Evolutionary conservation across 2,113 vertebrate species (phyloP), one percentile per base, ranked within the genome.

Genomic region (Mionectes macconnelli): DNA sequence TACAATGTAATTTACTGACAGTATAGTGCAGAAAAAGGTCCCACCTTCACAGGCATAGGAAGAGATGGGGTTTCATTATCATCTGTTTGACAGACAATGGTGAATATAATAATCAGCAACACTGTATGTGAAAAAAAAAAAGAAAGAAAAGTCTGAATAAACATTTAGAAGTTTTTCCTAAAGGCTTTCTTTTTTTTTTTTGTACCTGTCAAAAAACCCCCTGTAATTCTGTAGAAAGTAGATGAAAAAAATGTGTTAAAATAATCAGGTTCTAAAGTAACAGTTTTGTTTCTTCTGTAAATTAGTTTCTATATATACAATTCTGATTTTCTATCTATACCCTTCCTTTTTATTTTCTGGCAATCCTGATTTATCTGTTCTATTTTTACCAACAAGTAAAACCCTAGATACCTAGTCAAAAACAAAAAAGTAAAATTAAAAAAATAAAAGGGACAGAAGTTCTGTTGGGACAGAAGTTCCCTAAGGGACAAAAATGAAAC

Each of bases 401-500:
- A 77, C 15, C 37, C 27, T 45, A 40, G 19, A 89, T 81, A 44
- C 5, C 5, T 68, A 86, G 42, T 59, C 35, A 81, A 70, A 45
- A 22, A 66, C 72, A 20, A 66, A 74, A 20, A 23, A n/a, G 19
- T 5, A 42, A n/a, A 55, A 62, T 6, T 12, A 37, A 62, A 33
- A 28, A 22, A 45, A 47, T 5, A 30, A 21, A 37, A 53, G 37
- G 3, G 4, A 21, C 25, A 40, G 39, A 40, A 40, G 39, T 40
- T 33, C 16, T 93, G 7, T 66, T 52, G 40, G 60, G 16, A 74
- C 28, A 76, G 23, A 56, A 80, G 12, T 73, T 93, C 60, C 60
- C 59, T 59, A 45, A 86, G 55, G 49, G 56, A 87, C 57, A 47
- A 92, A 77, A 96, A 85, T 35, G 8, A 86, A 97, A 95, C 30